phyloP scores from a whole-genome alignment of 2,797 vertebrate genomes.

The Alosa sapidissima region DNA sequence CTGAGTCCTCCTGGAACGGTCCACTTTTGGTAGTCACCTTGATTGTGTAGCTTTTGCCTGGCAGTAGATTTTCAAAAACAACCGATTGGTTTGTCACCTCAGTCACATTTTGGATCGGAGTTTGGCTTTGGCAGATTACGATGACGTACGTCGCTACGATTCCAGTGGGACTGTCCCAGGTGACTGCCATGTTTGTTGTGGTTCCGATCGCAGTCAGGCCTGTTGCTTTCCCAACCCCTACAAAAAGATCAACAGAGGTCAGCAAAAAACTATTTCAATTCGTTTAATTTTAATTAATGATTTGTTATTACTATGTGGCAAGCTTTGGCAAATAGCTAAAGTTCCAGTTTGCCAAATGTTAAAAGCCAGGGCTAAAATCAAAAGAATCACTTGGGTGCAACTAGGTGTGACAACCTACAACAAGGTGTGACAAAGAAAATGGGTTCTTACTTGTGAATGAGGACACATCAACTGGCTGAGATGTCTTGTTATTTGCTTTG shows the following conservation, averaged over 20 bases:
- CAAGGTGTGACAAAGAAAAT: background rate
- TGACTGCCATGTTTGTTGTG: constrained; percentile 57
- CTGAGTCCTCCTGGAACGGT: background rate
- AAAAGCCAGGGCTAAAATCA: no score
- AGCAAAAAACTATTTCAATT: background rate
- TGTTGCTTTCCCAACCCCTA: constrained; percentile 58
- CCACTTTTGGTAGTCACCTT: constrained; percentile 54
- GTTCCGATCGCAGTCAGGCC: constrained; percentile 47
- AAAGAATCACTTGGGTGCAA: no score
- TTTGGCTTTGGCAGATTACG: background rate
- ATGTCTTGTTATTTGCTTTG: constrained; percentile 47
- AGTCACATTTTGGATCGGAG: background rate
- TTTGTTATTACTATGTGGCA: background rate
- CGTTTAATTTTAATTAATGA: background rate
- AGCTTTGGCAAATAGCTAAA: background rate
- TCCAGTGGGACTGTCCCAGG: constrained; percentile 51
- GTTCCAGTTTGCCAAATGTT: background rate
- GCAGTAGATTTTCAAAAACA: background rate
- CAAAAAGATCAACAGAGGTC: constrained; percentile 5
- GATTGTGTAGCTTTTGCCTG: constrained; percentile 61
- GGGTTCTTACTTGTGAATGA: constrained; percentile 59
- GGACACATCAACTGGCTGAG: background rate
- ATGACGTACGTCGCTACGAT: constrained; percentile 54
- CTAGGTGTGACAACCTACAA: background rate
- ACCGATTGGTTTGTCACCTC: background rate